Evolutionary conservation across 23 tunicate genomes (phyloP), one percentile per base, ranked within the genome.

Genomic region (Styela plicata): DNA sequence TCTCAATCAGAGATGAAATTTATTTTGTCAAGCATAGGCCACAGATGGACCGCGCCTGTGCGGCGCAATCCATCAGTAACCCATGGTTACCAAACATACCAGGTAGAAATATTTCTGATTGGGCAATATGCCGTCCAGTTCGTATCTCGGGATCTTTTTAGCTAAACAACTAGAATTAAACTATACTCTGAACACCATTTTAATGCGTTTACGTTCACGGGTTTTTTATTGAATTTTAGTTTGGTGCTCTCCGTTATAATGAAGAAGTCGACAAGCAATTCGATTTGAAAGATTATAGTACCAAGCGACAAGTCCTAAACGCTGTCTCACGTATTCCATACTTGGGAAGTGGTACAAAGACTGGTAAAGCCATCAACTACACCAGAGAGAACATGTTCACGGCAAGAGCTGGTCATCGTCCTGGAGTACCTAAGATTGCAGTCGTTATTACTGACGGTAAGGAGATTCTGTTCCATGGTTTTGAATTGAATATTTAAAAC

Each of bases 391-490:
- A 68, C 31, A 36, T 87, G 26, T 75, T 94, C 71, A 75, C 83
- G 16, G 83, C 94, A 22, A 29, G 74, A 22, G 79, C 82, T 36
- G 98, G 98, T 13, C 75, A 87, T 64, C 74, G 98, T 36, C 90
- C 90, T 33, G 98, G 89, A 7, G 88, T 94, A 2, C 98, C 98
- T n/a, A 91, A 87, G 44, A 91, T 94, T 23, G 86, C 89, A 1
- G 78, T 94, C 34, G 92, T 94, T 0, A 84, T 94, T 29, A 94
- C 98, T 25, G 93, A 94, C 65, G 98, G 98, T 91, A 90, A 74
- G 83, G 34, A 2, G 27, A 1, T 22, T 73, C 1, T 29, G 19
- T 80, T 1, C n/a, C n/a, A n/a, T n/a, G n/a, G n/a, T n/a, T n/a
- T n/a, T n/a, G n/a, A n/a, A n/a, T n/a, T n/a, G n/a, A n/a, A n/a